A percentile compares a stretch with the other conserved stretches of the same genome.
Conservation (phyloP, 2,888 invertebrate genomes). For the Calameuta idolon region DNA sequence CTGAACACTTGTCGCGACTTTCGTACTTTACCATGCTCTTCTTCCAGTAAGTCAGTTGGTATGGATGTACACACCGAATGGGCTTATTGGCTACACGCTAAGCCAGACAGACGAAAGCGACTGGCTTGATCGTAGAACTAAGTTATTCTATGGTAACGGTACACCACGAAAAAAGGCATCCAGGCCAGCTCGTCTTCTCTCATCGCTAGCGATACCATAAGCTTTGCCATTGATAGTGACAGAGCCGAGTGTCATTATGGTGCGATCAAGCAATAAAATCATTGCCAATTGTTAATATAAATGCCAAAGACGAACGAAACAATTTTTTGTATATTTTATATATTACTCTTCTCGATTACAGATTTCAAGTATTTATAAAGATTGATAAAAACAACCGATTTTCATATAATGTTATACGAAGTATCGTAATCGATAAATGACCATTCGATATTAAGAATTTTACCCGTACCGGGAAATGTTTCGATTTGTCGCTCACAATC, state of each 20-base stretch:
- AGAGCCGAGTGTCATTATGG: slow-evolving; percentile 10
- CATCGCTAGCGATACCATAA: slow-evolving; percentile 23
- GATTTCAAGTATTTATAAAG: background rate
- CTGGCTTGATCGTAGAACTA: slow-evolving; percentile 38
- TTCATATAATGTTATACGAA: background rate
- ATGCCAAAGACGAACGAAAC: background rate
- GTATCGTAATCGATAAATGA: background rate
- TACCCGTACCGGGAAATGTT: background rate
- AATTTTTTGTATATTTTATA: background rate
- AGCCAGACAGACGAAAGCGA: slow-evolving; percentile 27
- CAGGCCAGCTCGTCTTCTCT: slow-evolving; percentile 46
- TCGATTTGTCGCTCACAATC: background rate
- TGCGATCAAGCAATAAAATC: slow-evolving; percentile 2
- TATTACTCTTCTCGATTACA: too few relatives aligned
- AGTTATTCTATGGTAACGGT: slow-evolving; percentile 55
- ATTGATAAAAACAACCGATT: background rate
- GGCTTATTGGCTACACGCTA: slow-evolving; percentile 12
- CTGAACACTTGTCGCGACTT: background rate
- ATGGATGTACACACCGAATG: background rate
- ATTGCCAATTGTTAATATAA: slow-evolving; percentile 4
- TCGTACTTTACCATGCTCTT: background rate
- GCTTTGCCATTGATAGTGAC: slow-evolving; percentile 24
- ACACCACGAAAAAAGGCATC: slow-evolving; percentile 58
- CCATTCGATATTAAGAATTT: background rate
- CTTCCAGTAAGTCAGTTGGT: background rate